phyloP scores from a whole-genome alignment of 2,888 invertebrate species.

The Atrina japonica region DNA sequence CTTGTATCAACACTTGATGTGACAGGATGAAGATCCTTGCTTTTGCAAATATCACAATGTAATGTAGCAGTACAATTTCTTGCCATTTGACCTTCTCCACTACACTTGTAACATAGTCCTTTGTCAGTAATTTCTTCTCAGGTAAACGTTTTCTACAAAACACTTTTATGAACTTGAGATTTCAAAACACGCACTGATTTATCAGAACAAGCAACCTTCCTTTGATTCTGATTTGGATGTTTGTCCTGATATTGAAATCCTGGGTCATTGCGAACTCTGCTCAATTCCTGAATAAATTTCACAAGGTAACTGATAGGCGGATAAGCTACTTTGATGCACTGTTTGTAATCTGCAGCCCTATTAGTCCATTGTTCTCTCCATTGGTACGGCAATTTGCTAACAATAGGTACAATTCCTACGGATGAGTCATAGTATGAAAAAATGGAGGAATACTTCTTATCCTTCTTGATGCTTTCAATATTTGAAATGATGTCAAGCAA shows the following conservation, averaged over 20 bases:
- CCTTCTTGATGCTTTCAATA: too few species aligned
- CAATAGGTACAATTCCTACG: conserved; percentile 14
- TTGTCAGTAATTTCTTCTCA: too few species aligned
- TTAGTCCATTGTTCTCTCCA: neutral
- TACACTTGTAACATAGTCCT: conserved; percentile 33
- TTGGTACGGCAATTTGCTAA: conserved; percentile 15
- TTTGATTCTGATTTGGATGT: too few species aligned
- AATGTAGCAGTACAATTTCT: conserved; percentile 10
- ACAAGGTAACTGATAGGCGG: conserved; percentile 33
- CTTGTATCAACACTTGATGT: neutral
- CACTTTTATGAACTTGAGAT: too few species aligned
- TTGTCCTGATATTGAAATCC: too few species aligned
- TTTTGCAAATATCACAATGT: conserved; percentile 20
- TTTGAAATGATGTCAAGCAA: too few species aligned
- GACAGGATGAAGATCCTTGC: conserved; percentile 5
- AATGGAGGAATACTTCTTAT: too few species aligned
- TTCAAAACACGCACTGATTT: too few species aligned
- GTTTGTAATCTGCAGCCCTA: conserved; percentile 32
- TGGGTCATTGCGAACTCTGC: too few species aligned
- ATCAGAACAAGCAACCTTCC: too few species aligned
- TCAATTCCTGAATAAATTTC: too few species aligned
- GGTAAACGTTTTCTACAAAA: too few species aligned
- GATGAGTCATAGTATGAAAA: conserved; percentile 12
- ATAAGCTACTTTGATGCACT: conserved; percentile 16
- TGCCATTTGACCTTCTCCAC: conserved; percentile 17